A percentile compares a stretch with the other conserved stretches of the same genome.
Conservation (phyloP, 1,140 invertebrate genomes). For the Lordiphosa clarofinis region DNA sequence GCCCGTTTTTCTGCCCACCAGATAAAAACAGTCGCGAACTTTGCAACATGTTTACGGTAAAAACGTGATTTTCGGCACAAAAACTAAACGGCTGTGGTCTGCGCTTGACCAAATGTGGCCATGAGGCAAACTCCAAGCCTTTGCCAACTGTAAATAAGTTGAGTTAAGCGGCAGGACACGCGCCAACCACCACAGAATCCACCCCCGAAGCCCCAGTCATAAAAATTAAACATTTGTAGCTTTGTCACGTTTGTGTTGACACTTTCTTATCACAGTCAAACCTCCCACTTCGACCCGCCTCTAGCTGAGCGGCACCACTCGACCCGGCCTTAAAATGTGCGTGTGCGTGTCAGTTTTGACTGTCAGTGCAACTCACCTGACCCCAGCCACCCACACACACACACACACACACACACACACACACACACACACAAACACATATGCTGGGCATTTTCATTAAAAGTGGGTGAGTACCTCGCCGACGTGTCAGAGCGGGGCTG, state of each 20-base stretch:
- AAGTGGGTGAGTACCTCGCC: constrained; percentile 31
- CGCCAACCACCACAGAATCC: constrained; percentile 19
- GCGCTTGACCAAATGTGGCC: constrained; percentile 67
- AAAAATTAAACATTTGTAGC: constrained; percentile 78
- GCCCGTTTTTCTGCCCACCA: constrained; percentile 42
- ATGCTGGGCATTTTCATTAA: constrained; percentile 56
- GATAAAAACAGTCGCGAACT: constrained; percentile 70
- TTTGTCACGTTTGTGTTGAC: constrained; percentile 77
- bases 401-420: constrained; percentile 26
- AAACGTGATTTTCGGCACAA: constrained; percentile 75
- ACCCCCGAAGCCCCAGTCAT: constrained; percentile 42
- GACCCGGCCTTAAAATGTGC: constrained; percentile 66
- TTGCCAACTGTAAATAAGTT: constrained; percentile 71
- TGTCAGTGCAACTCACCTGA: constrained; percentile 53
- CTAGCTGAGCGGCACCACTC: constrained; percentile 15
- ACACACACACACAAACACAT: constrained; percentile 32
- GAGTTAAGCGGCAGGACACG: constrained; percentile 58
- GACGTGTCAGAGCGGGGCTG: constrained; percentile 27
- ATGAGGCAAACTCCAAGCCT: constrained; percentile 43
- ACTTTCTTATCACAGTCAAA: constrained; percentile 70
- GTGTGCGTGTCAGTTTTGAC: constrained; percentile 72
- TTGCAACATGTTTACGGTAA: constrained; percentile 77
- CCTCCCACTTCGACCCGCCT: not conserved
- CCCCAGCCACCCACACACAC: constrained; percentile 28
- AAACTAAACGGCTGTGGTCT: constrained; percentile 26